These are phyloP conservation scores for Elachura formosa DNA, from an alignment of 2,113 vertebrate species.

Conservation along the genomic window DNA sequence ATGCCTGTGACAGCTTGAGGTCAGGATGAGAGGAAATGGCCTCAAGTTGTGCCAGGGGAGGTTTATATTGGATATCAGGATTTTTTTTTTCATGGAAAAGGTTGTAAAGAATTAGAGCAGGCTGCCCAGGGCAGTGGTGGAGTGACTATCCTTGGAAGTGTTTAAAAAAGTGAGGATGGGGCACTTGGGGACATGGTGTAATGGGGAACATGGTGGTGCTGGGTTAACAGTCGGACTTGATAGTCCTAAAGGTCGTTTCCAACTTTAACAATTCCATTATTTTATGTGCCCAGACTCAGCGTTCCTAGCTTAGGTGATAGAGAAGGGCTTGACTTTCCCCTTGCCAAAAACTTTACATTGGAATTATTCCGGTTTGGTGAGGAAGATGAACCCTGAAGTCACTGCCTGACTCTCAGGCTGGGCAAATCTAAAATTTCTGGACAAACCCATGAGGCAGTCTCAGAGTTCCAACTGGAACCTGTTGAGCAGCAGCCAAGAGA, in stretches of 20 bases:
- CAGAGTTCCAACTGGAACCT: background rate
- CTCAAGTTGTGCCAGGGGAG: background rate
- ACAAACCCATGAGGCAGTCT: background rate
- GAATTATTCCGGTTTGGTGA: background rate
- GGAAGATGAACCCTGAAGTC: background rate
- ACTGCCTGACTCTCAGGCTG: background rate
- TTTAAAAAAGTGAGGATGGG: background rate
- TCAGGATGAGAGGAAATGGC: rapidly evolving
- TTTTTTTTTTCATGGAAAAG: background rate
- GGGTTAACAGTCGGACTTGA: background rate
- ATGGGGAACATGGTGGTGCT: background rate
- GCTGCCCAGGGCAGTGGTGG: background rate
- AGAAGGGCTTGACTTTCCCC: background rate
- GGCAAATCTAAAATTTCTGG: background rate
- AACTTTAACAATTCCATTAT: background rate
- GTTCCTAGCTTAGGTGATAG: background rate
- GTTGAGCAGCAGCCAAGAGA: background rate
- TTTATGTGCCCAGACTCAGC: background rate
- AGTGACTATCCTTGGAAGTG: background rate
- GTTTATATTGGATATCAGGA: background rate
- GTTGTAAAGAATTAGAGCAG: background rate
- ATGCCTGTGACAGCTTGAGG: rapidly evolving
- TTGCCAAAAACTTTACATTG: rapidly evolving
- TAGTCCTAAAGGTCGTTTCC: background rate
- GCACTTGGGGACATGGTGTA: background rate